Conservation (phyloP, 1,140 invertebrate species). For the Plectrocnemia conspersa region DNA sequence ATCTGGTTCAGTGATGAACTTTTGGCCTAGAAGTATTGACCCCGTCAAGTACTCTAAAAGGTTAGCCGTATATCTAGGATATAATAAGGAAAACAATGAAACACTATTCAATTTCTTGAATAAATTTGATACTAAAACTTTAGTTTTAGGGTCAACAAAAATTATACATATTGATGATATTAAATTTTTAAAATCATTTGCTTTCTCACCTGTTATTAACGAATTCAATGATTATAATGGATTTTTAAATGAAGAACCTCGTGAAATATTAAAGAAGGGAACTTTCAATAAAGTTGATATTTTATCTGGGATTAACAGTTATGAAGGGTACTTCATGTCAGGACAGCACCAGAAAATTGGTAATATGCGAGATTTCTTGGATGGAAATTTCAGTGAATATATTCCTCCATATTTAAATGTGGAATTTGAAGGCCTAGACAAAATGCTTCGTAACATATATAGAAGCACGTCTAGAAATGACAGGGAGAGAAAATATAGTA, state of each 20-base stretch:
- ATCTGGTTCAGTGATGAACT: no score
- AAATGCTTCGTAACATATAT: no score
- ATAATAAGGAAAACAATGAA: slow-evolving; percentile 13
- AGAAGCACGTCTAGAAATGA: slow-evolving; percentile 40
- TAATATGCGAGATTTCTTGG: slow-evolving; percentile 32
- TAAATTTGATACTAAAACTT: slow-evolving; percentile 37
- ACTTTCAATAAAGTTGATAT: slow-evolving; percentile 45
- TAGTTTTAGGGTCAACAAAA: slow-evolving; percentile 38
- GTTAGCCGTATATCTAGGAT: slow-evolving; percentile 49
- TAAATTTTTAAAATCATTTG: slow-evolving; percentile 41
- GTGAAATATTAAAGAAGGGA: slow-evolving; percentile 39
- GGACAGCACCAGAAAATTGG: slow-evolving; percentile 8
- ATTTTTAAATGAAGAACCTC: slow-evolving; percentile 40
- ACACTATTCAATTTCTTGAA: slow-evolving; percentile 41
- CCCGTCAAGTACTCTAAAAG: slow-evolving; percentile 52
- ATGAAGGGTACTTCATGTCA: slow-evolving; percentile 42
- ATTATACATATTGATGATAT: slow-evolving; percentile 34
- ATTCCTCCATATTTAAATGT: slow-evolving; percentile 40
- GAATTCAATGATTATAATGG: slow-evolving; percentile 26
- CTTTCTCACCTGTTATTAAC: slow-evolving; percentile 47
- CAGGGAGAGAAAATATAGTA: slow-evolving; percentile 31
- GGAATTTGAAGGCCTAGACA: slow-evolving; percentile 38
- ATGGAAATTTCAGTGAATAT: slow-evolving; percentile 40
- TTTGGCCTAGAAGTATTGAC: slow-evolving; percentile 52
- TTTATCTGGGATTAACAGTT: slow-evolving; percentile 42